Conservation (phyloP, 2,888 invertebrate genomes). For the Epistrophe grossulariae region DNA sequence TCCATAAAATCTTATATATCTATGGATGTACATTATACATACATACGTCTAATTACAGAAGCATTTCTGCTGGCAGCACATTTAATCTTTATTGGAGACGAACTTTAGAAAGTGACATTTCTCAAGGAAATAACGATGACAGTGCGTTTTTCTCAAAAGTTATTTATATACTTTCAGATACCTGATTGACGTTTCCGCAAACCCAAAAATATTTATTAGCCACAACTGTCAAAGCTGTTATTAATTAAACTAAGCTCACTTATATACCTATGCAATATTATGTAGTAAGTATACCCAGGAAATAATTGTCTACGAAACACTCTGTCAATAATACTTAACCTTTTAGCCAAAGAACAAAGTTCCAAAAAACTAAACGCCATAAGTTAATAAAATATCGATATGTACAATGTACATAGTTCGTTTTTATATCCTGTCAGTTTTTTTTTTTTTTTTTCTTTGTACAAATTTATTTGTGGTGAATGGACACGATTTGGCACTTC, state of each 20-base stretch:
- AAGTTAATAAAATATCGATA: slow-evolving; percentile 16
- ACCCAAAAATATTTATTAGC: not conserved
- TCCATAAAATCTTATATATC: no score
- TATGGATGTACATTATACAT: no score
- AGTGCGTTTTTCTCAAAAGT: not conserved
- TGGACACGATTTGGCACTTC: slow-evolving; percentile 26
- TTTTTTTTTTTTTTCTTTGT: slow-evolving; percentile 18
- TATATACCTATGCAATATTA: not conserved
- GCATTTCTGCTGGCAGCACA: no score
- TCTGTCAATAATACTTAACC: slow-evolving; percentile 17
- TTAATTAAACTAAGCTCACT: not conserved
- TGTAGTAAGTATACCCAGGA: no score
- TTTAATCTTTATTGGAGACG: no score
- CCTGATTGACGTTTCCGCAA: not conserved
- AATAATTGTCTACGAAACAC: slow-evolving; percentile 16
- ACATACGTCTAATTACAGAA: no score
- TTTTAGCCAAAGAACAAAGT: not conserved
- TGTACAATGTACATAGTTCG: no score
- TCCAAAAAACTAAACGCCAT: slow-evolving; percentile 9
- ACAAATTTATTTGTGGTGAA: slow-evolving; percentile 16
- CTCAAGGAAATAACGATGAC: no score
- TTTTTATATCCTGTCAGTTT: slow-evolving; percentile 2
- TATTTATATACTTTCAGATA: not conserved
- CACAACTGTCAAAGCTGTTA: not conserved
- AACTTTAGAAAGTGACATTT: no score